Base-by-base conservation (phyloP, 23 tunicate genomes). In the Pegea sp. region DNA sequence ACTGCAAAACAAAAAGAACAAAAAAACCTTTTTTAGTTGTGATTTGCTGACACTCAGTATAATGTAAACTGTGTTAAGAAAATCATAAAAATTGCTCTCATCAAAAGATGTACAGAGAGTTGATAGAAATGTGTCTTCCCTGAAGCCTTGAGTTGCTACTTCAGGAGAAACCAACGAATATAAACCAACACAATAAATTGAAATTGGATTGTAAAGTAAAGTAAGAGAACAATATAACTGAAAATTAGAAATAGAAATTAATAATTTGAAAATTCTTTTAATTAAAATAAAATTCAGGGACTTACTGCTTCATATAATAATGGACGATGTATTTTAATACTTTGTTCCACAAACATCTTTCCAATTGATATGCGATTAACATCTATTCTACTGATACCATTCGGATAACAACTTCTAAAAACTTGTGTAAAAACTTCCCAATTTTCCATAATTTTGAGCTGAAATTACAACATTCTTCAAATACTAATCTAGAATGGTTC, bases 381-480 rank as follows among this genome's bases (percentile, higher is more conserved):
- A 51, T 53, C 61, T 57, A 58, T 48, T 16, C 43, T 38, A 21
- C 49, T 59, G 13, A 74, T 65, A 33, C 49, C 22, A 3, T 66
- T 58, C 5, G 84, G 84, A 30, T 74, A 74, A 52, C 34, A 62
- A 59, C 60, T 29, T 52, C 50, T 60, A 49, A 74, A 30, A 31
- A 52, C 72, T 66, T 74, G 84, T n/a, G 73, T 65, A 53, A 74
- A 74, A 28, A 66, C 84, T 48, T 74, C 84, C 84, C 84, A 74
- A 44, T 74, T 58, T 52, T 65, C 71, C 6, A 23, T 4, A 4
- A 51, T 48, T 18, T 64, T 56, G 26, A 53, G 64, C 79, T 72
- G 64, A 11, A 57, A 56, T n/a, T n/a, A n/a, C n/a, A n/a, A n/a
- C n/a, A n/a, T n/a, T n/a, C n/a, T n/a, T n/a, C n/a, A n/a, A n/a